phyloP scores from a whole-genome alignment of 2,797 vertebrate species.

The Rallus crepitans region DNA sequence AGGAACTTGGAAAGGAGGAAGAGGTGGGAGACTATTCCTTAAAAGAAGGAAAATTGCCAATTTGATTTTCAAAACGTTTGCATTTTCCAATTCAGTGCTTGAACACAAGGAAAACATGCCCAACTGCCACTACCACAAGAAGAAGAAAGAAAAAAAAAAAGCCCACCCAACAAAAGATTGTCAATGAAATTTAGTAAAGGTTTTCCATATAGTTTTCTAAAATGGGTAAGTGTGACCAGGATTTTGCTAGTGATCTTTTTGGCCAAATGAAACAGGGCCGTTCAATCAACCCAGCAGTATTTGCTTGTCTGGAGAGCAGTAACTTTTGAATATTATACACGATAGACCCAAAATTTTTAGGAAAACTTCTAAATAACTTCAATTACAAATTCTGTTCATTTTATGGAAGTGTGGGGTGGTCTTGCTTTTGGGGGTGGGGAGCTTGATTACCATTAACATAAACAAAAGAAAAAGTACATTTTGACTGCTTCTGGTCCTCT shows the following conservation, averaged over 20 bases:
- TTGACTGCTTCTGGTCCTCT: not conserved
- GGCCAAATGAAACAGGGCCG: not conserved
- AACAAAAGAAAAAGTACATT: not conserved
- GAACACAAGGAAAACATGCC: not conserved
- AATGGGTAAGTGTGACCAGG: not conserved
- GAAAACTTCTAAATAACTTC: not conserved
- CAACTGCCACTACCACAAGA: not conserved
- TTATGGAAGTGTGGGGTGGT: not conserved
- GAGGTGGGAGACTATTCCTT: not conserved
- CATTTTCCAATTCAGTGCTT: constrained; percentile 25
- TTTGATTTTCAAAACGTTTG: not conserved
- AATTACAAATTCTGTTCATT: not conserved
- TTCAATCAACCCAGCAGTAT: not conserved
- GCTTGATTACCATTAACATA: not conserved
- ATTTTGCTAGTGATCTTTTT: not conserved
- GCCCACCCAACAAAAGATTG: not conserved
- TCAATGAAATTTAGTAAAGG: constrained; percentile 16
- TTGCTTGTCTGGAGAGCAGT: not conserved
- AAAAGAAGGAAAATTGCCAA: not conserved
- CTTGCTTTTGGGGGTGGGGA: not conserved
- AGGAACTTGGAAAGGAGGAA: not conserved
- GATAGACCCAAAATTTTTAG: not conserved
- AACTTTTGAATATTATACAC: not conserved
- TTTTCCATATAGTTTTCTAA: constrained; percentile 33
- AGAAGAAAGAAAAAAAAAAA: not conserved